These are phyloP conservation scores for Solea senegalensis DNA, from an alignment of 2,113 vertebrate genomes.

Conservation along the genomic window DNA sequence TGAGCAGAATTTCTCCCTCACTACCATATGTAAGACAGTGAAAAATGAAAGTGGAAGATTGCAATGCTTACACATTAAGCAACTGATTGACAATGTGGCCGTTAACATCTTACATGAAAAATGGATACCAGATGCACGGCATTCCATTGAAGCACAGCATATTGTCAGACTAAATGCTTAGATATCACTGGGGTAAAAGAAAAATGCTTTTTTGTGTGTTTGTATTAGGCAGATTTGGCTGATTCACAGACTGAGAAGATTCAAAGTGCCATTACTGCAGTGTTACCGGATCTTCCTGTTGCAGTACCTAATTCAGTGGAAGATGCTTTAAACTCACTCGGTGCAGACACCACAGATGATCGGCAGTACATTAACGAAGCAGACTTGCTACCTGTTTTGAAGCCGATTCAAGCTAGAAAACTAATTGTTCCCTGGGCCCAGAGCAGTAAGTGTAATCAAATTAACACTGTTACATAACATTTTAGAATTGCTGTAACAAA, in stretches of 20 bases:
- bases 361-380: no score
- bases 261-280: no score
- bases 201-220: slow-evolving; percentile 10
- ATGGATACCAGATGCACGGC: slow-evolving; percentile 33
- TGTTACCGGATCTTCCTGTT: no score
- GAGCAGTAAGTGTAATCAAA: no score
- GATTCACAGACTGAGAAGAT: slow-evolving; percentile 27
- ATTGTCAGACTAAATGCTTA: slow-evolving; percentile 22
- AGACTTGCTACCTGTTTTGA: no score
- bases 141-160: slow-evolving; percentile 53
- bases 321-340: no score
- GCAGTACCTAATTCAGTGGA: no score
- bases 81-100: slow-evolving; percentile 47
- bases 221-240: slow-evolving; percentile 37
- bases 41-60: slow-evolving; percentile 31
- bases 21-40: slow-evolving; percentile 40
- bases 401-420: no score
- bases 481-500: no score
- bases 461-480: no score
- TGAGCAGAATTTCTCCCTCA: slow-evolving; percentile 27
- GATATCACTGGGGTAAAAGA: not conserved
- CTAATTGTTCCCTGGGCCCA: no score
- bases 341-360: no score
- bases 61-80: slow-evolving; percentile 30
- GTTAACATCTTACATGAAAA: slow-evolving; percentile 36